Evolutionary conservation across 1,140 invertebrate genomes (phyloP), one percentile per base, ranked within the genome.

Genomic region (Aporrectodea caliginosa): DNA sequence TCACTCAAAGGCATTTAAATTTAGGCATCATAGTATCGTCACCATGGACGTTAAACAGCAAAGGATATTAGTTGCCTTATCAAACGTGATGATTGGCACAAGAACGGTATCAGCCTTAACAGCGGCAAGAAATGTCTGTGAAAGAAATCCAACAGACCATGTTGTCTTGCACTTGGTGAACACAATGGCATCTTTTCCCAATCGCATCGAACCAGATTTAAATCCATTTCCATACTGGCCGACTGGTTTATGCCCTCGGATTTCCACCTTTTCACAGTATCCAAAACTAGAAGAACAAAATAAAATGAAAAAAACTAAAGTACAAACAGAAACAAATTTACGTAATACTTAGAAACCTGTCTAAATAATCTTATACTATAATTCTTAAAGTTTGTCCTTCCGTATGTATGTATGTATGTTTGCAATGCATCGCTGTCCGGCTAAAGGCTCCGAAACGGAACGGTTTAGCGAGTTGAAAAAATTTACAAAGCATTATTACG

Each of bases 201-300:
- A 81, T 34, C 85, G 82, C 86, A 88, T 87, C 14, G 84, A 85
- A 6, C 86, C 86, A 22, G 85, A 86, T 78, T 87, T 87, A 78
- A 88, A 88, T 0, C 86, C 86, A 77, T 88, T 88, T 12, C 86
- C 86, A 84, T 87, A 88, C 30, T 85, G 83, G 74, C 86, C 86
- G 58, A 87, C 85, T 1, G 86, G 85, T 31, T 83, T 82, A 69
- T 86, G 84, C 22, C 78, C 58, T 35, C 83, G 82, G 75, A 85
- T 82, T n/a, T 81, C 77, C 30, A 81, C 82, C 78, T 87, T 87
- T 43, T 87, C 86, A 83, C 86, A 86, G 76, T 83, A 87, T 12
- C 86, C 86, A 84, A 87, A 87, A 78, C 86, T 87, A 81, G 78
- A 83, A 84, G 58, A 70, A 32, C 27, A 35, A 16, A 75, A 27